These are phyloP conservation scores for Sussaba pulchella DNA, from an alignment of 2,888 invertebrate species.

Conservation along the genomic window DNA sequence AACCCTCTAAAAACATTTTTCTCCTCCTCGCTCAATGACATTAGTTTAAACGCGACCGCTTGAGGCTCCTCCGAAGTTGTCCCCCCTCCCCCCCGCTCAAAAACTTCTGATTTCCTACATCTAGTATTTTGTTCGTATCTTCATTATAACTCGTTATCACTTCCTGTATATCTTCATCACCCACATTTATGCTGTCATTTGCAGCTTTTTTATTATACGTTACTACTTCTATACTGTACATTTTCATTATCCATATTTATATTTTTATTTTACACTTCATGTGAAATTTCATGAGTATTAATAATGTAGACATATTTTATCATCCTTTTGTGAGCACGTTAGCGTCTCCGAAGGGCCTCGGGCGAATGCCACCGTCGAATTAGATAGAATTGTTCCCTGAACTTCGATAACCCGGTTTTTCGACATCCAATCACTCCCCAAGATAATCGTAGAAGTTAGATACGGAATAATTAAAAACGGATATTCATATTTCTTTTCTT, in stretches of 20 bases:
- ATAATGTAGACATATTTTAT: slow-evolving; percentile 17
- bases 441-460: not conserved
- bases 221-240: too few relatives aligned
- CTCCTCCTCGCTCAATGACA: not conserved
- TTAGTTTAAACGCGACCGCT: slow-evolving; percentile 1
- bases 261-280: not conserved
- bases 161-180: too few relatives aligned
- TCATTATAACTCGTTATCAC: too few relatives aligned
- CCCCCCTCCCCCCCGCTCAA: too few relatives aligned
- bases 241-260: slow-evolving; percentile 60
- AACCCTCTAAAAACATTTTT: not conserved
- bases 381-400: not conserved
- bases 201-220: too few relatives aligned
- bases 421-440: slow-evolving; percentile 14
- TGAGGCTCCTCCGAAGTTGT: not conserved
- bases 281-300: not conserved
- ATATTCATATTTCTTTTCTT: not conserved
- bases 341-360: slow-evolving; percentile 2
- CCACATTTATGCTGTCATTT: too few relatives aligned
- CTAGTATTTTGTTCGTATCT: too few relatives aligned
- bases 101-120: too few relatives aligned
- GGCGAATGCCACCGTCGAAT: not conserved
- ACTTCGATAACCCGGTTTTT: slow-evolving; percentile 2
- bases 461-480: not conserved
- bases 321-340: not conserved